Evolutionary conservation across 2,797 vertebrate genomes (phyloP).

Genomic region (Liparis tanakae): DNA sequence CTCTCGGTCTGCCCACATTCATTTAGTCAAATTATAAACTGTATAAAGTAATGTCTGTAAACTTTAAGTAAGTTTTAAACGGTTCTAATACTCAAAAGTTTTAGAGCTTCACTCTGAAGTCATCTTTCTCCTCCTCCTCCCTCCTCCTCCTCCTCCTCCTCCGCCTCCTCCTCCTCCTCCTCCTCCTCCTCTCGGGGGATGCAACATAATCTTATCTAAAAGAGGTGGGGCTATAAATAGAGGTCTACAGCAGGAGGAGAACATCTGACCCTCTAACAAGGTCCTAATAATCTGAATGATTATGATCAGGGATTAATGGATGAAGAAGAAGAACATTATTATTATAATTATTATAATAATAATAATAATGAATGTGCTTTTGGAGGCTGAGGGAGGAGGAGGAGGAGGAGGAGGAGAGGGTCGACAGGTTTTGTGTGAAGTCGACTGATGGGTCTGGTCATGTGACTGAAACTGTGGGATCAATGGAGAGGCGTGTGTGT

Average conservation of each 20-base stretch:
- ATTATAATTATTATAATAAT: too few species aligned
- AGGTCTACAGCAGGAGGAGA: neutral
- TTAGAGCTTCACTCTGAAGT: too few species aligned
- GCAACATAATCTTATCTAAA: slow-evolving; percentile 74
- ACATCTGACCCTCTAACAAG: neutral
- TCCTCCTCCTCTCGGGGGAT: slow-evolving; percentile 25
- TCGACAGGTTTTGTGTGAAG: neutral
- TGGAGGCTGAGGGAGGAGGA: neutral
- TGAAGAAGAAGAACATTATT: too few species aligned
- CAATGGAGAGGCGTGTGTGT: neutral
- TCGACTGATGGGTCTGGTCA: slow-evolving; percentile 6
- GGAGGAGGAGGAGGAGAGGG: neutral
- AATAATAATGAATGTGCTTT: too few species aligned
- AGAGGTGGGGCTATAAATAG: slow-evolving; percentile 69
- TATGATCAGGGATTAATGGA: too few species aligned
- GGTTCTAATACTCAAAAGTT: too few species aligned
- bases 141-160: slow-evolving; percentile 2
- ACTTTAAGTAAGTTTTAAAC: too few species aligned
- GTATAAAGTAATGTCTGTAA: too few species aligned
- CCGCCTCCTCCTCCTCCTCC: slow-evolving; percentile 6
- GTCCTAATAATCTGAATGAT: too few species aligned
- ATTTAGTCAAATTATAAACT: too few species aligned
- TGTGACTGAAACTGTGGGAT: slow-evolving; percentile 26
- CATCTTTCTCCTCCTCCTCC: too few species aligned
- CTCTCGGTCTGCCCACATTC: too few species aligned